Conservation (phyloP, 2,113 vertebrate genomes). For the Diphyllodes magnificus region DNA sequence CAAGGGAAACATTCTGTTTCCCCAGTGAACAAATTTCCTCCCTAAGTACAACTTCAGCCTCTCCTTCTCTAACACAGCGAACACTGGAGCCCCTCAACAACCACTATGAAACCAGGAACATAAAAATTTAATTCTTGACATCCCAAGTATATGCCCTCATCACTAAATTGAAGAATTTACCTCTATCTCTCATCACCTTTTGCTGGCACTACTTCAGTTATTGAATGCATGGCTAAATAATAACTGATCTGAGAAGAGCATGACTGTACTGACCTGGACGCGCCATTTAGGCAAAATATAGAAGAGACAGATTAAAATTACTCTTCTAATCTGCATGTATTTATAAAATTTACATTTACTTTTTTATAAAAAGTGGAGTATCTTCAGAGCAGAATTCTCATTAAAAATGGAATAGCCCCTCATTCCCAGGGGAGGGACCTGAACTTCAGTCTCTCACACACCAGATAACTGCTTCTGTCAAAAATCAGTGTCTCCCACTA, state of each 20-base stretch:
- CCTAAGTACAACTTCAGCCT: background rate
- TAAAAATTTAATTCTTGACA: background rate
- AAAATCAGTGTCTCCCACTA: background rate
- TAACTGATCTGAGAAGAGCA: background rate
- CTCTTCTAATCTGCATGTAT: background rate
- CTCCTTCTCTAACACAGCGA: background rate
- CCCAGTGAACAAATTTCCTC: background rate
- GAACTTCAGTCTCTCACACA: background rate
- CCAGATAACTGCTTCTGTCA: background rate
- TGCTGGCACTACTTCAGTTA: background rate
- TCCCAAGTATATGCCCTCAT: background rate
- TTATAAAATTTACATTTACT: background rate
- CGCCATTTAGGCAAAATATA: background rate
- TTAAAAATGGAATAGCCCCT: background rate
- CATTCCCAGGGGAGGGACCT: background rate
- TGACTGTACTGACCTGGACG: fast-evolving
- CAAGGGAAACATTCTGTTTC: background rate
- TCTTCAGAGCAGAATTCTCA: background rate
- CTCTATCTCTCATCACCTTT: background rate
- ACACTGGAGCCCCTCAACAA: background rate
- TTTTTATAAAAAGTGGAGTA: background rate
- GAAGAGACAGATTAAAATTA: background rate
- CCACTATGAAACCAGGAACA: fast-evolving
- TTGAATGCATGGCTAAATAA: background rate
- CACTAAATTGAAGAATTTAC: background rate